Percentiles rank a stretch among this genome's conserved stretches.
Conservation (phyloP, 2,113 vertebrate species). For the Cottus gobio region DNA sequence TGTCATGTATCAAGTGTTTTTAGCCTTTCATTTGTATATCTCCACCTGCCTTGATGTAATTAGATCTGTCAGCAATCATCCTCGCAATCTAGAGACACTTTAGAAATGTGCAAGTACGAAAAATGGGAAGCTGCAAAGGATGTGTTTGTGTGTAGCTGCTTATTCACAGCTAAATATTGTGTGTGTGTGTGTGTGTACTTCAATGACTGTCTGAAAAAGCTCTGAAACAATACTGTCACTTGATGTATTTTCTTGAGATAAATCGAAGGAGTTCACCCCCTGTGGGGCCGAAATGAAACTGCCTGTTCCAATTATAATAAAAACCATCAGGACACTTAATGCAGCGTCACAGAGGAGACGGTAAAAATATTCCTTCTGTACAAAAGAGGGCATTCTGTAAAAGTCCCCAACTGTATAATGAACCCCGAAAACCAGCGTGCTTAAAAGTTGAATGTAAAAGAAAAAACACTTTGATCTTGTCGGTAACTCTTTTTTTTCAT, state of each 20-base stretch:
- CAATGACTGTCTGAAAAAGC: conserved; percentile 13
- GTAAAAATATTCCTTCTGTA: conserved; percentile 18
- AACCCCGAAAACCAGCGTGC: conserved; percentile 8
- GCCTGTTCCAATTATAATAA: conserved; percentile 58
- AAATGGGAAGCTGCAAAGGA: background rate
- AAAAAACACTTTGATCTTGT: conserved; percentile 48
- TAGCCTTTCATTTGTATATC: conserved; percentile 36
- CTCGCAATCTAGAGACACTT: conserved; percentile 13
- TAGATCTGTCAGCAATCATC: conserved; percentile 44
- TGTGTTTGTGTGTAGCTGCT: background rate
- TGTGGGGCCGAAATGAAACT: conserved; percentile 54
- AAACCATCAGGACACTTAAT: conserved; percentile 43
- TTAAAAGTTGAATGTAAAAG: conserved; percentile 36
- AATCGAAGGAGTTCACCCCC: conserved; percentile 42
- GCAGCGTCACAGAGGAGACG: conserved; percentile 21
- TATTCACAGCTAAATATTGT: conserved; percentile 6
- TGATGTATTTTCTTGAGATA: conserved; percentile 43
- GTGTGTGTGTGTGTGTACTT: background rate
- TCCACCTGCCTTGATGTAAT: conserved; percentile 46
- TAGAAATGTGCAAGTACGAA: conserved; percentile 3
- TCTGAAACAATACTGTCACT: conserved; percentile 51
- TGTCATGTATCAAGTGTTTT: conserved; percentile 29
- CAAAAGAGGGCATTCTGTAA: conserved; percentile 14
- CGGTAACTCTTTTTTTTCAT: conserved; percentile 53
- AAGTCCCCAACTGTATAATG: conserved; percentile 17